Base-by-base conservation (phyloP, 2,888 invertebrate species). In the Rhagonycha lutea region DNA sequence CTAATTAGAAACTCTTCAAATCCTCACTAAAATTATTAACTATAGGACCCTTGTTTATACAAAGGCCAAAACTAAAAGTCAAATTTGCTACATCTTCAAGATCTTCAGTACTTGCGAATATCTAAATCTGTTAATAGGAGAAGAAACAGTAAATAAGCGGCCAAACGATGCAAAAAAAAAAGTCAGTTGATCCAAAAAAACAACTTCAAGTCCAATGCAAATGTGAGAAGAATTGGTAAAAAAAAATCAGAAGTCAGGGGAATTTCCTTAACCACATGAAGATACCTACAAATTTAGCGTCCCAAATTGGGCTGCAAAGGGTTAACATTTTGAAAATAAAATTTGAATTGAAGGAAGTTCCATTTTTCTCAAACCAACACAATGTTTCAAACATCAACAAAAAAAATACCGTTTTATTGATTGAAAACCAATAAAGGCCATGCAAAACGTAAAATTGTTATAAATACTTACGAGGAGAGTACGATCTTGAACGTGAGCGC, bases 391-490 rank as follows among this genome's bases (percentile, higher is more conserved):
- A 47, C 47, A 47, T n/a, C 47, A n/a, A 47, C 47, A 47, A 47
- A 47, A 47, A n/a, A 47, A 47, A 47, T 47, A 7, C 7, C 1
- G n/a, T n/a, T 2, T 47, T n/a, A 47, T 47, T 47, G 47, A n/a
- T n/a, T 47, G 47, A 63, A 68, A 18, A 61, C 24, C 18, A 61
- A 61, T 32, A 61, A 69, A 26, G 29, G 62, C 68, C 63, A 65
- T 32, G 60, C 63, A 63, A 5, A 67, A n/a, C 26, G 29, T 67
- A 61, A 14, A 61, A 47, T n/a, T 47, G 47, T 63, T 61, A 26
- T n/a, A 28, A 18, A 75, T 88, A 94, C 94, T 94, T 92, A 94
- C 94, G 94, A 87, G 94, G 95, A 83, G 94, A 93, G 88, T 94
- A 94, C 79, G 95, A 92, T 75, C 92, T 89, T 75, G 92, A 95